Evolutionary conservation across 2,888 invertebrate species (phyloP), one percentile per base, ranked within the genome.

Genomic region (Malacosoma neustria): DNA sequence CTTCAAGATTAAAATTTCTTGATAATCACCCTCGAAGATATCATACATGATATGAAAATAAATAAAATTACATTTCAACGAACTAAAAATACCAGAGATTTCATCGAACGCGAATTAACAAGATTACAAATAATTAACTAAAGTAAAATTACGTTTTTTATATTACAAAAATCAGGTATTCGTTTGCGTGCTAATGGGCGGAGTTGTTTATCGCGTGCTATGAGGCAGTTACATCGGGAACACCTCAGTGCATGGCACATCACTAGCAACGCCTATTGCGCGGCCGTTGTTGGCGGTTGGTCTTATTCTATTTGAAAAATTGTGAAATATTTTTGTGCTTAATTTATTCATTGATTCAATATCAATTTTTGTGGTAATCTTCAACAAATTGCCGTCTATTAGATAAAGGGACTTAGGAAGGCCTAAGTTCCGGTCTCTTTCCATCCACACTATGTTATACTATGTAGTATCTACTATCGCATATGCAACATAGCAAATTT

Each of bases 231-330:
- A 82, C 59, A 61, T 58, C 61, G 64, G 76, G 72, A 74, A 77
- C 80, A 81, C 80, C 81, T 80, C 69, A 22, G 65, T 50, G 57
- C 61, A 57, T 65, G 66, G 73, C 67, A 77, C 77, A 76, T 79
- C 81, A 77, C 80, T 73, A 80, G 75, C 66, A 70, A 81, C 81
- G 81, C 80, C 82, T 81, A 73, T 75, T 69, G 61, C 64, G 49
- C 51, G 51, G 42, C 48, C 49, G 58, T 53, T 59, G 54, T 45
- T 54, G 56, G 55, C 61, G 61, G 63, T 65, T 57, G 55, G 50
- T 45, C 45, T 53, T 48, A 57, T 53, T 55, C 48, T 45, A 39
- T 49, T 61, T 50, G 37, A 48, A 57, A 57, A 51, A 46, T 41
- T 48, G 22, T 45, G 42, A 33, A 47, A 47, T 45, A 46, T 42